Evolutionary conservation across 2,113 vertebrate genomes (phyloP), one percentile per base, ranked within the genome.

Genomic region (Gopherus flavomarginatus): DNA sequence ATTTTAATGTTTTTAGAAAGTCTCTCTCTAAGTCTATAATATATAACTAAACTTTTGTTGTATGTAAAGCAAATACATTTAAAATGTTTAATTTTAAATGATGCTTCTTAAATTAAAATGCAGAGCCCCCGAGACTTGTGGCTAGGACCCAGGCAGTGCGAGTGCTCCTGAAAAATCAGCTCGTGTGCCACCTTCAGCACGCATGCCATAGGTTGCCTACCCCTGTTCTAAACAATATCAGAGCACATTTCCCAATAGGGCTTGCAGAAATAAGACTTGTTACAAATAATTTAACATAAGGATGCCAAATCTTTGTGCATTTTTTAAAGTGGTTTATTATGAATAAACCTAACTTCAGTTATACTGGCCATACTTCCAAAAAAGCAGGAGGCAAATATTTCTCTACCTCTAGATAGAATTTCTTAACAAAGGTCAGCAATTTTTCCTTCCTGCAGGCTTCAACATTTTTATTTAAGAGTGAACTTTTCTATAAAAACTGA

Each of bases 391-490:
- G 49, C 42, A 91, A 91, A 35, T 19, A 65, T 35, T 17, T 65
- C 62, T 65, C 62, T 65, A 65, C 7, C 27, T 59, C 57, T 59
- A 13, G 57, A 31, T 31, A 11, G 27, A 29, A 17, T 72, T 72
- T n/a, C 65, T 72, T 44, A 6, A 42, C 69, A 75, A 65, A 65
- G 62, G 65, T 86, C 85, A 93, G 83, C 49, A 83, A 1, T 81
- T 38, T 85, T 90, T 94, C 81, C 80, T 29, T 53, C 35, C 13
- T 57, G 80, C 78, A 85, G 47, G 47, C 62, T 38, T 82, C 42
- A 42, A 90, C 8, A 75, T 96, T 94, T 95, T 78, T 78, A 35
- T 65, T 65, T 65, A 65, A 65, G 92, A 94, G 80, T 11, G 93
- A 95, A 85, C 22, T 11, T 78, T 82, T 53, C 52, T 38, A 49